Percentiles rank a stretch among this genome's conserved stretches.
These are phyloP conservation scores for Physocephala rufipes DNA, from an alignment of 2,888 invertebrate genomes.

Conservation along the genomic window DNA sequence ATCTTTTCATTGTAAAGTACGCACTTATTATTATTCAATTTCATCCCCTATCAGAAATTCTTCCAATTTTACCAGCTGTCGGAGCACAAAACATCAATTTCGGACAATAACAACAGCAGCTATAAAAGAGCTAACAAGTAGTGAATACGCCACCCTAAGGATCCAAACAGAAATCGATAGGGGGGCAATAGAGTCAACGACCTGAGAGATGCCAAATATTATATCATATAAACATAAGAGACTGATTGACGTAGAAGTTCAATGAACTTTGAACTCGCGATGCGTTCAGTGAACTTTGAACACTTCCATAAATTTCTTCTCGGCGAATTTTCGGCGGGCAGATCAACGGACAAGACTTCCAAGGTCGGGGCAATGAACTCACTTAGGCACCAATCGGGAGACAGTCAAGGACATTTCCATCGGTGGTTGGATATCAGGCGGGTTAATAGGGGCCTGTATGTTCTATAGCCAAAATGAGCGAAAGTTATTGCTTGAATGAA, in stretches of 20 bases:
- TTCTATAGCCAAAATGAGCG: slow-evolving; percentile 18
- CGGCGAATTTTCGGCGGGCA: slow-evolving; percentile 2
- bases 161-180: no score
- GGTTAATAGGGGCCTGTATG: background rate
- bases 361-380: slow-evolving; percentile 64
- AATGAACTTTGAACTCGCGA: slow-evolving; percentile 16
- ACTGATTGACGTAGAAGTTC: slow-evolving; percentile 3
- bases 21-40: no score
- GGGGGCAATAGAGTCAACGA: no score
- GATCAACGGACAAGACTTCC: slow-evolving; percentile 45
- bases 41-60: no score
- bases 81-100: no score
- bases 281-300: slow-evolving; percentile 37
- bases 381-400: slow-evolving; percentile 13
- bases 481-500: slow-evolving; percentile 6
- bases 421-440: background rate
- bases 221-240: no score
- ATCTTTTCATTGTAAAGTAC: no score
- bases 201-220: no score
- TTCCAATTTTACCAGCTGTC: no score
- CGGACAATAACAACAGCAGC: no score
- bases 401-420: slow-evolving; percentile 44
- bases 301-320: background rate
- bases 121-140: no score
- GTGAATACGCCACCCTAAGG: no score